A percentile compares a stretch with the other conserved stretches of the same genome.
These are phyloP conservation scores for Limnephilus marmoratus DNA, from an alignment of 2,888 invertebrate species.

Conservation along the genomic window DNA sequence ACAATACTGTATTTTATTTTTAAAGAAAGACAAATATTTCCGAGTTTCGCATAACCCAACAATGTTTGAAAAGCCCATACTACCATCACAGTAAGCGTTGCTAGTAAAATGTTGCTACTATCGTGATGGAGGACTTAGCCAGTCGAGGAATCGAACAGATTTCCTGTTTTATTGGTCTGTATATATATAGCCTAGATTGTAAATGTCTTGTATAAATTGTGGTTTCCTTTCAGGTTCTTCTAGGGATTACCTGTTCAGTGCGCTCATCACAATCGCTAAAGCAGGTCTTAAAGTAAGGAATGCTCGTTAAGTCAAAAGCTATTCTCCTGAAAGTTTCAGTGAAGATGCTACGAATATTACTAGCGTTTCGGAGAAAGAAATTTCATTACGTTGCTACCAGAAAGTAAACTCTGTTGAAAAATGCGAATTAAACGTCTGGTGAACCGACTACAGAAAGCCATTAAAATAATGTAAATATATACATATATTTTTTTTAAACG, in stretches of 20 bases:
- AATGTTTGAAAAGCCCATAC: no score
- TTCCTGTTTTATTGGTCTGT: background rate
- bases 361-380: background rate
- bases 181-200: background rate
- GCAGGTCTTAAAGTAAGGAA: slow-evolving; percentile 4
- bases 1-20: no score
- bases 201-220: background rate
- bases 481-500: no score
- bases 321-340: background rate
- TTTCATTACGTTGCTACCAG: background rate
- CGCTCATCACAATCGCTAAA: background rate
- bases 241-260: background rate
- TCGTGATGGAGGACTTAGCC: no score
- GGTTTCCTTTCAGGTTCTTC: background rate
- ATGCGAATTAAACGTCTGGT: background rate
- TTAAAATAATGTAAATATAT: background rate
- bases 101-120: no score
- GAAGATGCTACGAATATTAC: background rate
- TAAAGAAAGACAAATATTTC: no score
- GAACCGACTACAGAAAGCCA: background rate
- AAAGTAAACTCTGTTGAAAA: slow-evolving; percentile 4
- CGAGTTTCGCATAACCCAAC: no score
- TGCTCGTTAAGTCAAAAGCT: slow-evolving; percentile 20
- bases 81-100: no score
- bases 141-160: no score